phyloP scores from a whole-genome alignment of 2,888 invertebrate species.

The Orthosia gothica region DNA sequence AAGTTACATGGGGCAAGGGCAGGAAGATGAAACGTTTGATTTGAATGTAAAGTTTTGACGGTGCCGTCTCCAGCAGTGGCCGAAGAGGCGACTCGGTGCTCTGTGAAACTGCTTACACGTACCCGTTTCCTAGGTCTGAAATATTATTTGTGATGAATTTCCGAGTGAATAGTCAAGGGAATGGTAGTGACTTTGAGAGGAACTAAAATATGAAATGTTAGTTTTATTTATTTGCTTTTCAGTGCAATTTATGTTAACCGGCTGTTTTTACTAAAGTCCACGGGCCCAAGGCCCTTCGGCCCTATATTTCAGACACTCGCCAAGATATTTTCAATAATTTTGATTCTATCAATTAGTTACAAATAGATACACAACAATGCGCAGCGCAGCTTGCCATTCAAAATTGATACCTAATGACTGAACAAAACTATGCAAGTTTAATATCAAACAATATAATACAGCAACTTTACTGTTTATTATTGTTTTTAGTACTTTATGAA shows the following conservation, averaged over 20 bases:
- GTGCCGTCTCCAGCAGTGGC: neutral
- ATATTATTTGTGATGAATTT: conserved; percentile 14
- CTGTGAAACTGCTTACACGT: conserved; percentile 3
- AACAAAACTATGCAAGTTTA: no score
- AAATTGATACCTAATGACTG: no score
- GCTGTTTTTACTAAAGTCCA: neutral
- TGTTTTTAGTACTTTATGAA: neutral
- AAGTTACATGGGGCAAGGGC: no score
- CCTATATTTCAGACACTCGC: no score
- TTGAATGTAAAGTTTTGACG: neutral
- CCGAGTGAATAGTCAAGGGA: conserved; percentile 9
- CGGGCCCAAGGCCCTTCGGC: no score
- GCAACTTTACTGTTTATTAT: no score
- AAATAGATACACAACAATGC: no score
- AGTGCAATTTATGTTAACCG: no score
- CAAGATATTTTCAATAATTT: no score
- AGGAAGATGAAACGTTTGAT: neutral
- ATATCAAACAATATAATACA: no score
- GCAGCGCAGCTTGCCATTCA: no score
- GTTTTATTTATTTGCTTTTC: neutral
- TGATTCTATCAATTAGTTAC: no score
- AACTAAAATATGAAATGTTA: neutral
- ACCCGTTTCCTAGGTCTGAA: conserved; percentile 12
- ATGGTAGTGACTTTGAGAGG: neutral
- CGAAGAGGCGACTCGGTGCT: neutral